A percentile compares a stretch with the other conserved stretches of the same genome.
These are phyloP conservation scores for Megathymus violae DNA, from an alignment of 1,140 invertebrate species.

Conservation along the genomic window DNA sequence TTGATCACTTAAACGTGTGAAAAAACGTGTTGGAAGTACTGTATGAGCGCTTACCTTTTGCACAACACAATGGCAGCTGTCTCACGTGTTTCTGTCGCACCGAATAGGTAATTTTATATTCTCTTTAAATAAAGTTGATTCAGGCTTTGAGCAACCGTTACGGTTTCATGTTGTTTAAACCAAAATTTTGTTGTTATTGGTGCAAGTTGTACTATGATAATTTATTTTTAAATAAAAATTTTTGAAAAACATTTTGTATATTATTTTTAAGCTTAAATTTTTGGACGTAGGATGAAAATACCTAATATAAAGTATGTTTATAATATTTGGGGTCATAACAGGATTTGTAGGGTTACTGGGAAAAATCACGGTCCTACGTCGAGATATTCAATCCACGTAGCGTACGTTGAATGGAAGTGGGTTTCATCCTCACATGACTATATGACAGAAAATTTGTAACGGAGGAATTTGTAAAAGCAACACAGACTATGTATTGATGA, in stretches of 20 bases:
- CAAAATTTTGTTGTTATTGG: constrained; percentile 84
- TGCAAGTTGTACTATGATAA: constrained; percentile 82
- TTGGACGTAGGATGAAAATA: too few species aligned
- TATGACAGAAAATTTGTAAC: too few species aligned
- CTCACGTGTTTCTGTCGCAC: constrained; percentile 55
- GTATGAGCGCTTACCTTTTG: constrained; percentile 7
- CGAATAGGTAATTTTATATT: constrained; percentile 71
- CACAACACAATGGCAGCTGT: not conserved
- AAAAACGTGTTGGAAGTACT: not conserved
- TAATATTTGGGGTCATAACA: too few species aligned
- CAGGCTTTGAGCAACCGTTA: constrained; percentile 74
- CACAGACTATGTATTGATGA: too few species aligned
- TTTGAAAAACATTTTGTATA: constrained; percentile 45
- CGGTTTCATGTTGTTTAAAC: constrained; percentile 76
- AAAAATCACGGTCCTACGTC: too few species aligned
- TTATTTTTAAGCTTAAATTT: too few species aligned
- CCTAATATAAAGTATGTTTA: too few species aligned
- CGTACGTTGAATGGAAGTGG: too few species aligned
- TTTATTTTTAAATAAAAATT: constrained; percentile 83
- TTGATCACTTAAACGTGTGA: not conserved
- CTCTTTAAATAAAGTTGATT: constrained; percentile 60
- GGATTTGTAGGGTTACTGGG: too few species aligned
- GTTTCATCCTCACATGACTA: too few species aligned
- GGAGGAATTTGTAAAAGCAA: too few species aligned
- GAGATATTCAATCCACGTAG: too few species aligned